Base-by-base conservation (phyloP, 2,888 invertebrate genomes). In the Drosophila ezoana region DNA sequence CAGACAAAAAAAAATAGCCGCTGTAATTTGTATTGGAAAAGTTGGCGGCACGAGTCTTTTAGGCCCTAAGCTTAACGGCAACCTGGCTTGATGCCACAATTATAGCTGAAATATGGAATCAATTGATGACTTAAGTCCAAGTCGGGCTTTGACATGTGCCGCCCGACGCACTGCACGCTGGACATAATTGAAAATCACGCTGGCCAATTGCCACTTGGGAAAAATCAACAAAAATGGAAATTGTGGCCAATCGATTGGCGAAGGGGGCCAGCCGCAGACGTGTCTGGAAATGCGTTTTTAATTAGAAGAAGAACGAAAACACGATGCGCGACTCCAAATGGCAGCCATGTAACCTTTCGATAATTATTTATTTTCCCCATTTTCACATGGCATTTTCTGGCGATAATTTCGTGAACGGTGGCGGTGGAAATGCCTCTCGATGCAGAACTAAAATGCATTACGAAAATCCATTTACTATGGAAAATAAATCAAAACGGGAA, bases 391-490 rank as follows among this genome's bases (percentile, higher is more conserved):
- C 66, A 65, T 38, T 69, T 74, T 70, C 67, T 61, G 63, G 59
- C 76, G 87, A 83, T 86, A 88, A 86, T 78, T 80, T 77, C 44
- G 35, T 37, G 63, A 61, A 61, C 61, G 52, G 57, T 52, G 60
- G 44, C 54, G 51, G 35, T 51, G 47, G 64, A 72, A 48, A 48
- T 61, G 56, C 49, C 56, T 57, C 59, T 81, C 59, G 43, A 68
- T 69, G 88, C 86, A 89, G 75, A 87, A 85, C 89, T 87, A 86
- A 86, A 85, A 89, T 75, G 82, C 86, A 89, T 86, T 87, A 82
- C 86, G 48, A 89, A 86, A 87, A 74, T 81, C 73, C 77, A 87
- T 87, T 88, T 68, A 68, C 80, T 82, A 82, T 85, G 86, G 89
- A 76, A 78, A 82, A 86, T 86, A 86, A 86, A 86, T 86, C 86